Percentiles rank a stretch among this genome's conserved stretches.
phyloP scores from a whole-genome alignment of 92 coral and sea anemone species.

The Phymanthus crucifer region DNA sequence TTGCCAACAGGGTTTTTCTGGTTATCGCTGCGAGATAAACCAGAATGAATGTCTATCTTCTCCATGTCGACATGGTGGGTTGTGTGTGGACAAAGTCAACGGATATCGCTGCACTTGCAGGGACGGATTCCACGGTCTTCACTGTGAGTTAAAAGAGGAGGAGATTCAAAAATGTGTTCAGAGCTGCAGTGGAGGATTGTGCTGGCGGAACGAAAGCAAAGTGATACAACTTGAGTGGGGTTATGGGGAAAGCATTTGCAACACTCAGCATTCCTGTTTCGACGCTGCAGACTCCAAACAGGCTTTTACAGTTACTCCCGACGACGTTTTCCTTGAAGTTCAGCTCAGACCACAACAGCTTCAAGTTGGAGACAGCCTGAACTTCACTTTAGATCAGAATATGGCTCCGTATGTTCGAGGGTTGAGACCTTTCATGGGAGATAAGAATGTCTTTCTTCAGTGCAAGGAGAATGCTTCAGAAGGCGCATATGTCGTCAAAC shows the following conservation, averaged over 20 bases:
- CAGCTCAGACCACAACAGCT: constrained; percentile 91
- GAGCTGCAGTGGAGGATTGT: constrained; percentile 75
- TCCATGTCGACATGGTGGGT: constrained; percentile 90
- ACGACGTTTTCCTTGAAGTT: constrained; percentile 83
- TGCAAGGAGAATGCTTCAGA: constrained; percentile 66
- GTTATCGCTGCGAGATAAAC: constrained; percentile 76
- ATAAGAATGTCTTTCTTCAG: constrained; percentile 67
- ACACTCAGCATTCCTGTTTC: constrained; percentile 86
- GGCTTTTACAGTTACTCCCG: constrained; percentile 36
- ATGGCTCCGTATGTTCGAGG: constrained; percentile 69
- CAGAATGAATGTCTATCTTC: constrained; percentile 89
- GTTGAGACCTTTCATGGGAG: constrained; percentile 64
- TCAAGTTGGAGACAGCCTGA: constrained; percentile 85
- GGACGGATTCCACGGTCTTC: constrained; percentile 79
- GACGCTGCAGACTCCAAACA: constrained; percentile 70
- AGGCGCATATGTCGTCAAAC: constrained; percentile 71
- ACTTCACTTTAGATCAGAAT: constrained; percentile 83
- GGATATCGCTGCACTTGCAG: constrained; percentile 82
- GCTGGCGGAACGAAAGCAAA: constrained; percentile 85
- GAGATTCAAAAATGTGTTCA: constrained; percentile 67
- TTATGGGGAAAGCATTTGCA: constrained; percentile 81
- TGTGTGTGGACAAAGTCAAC: constrained; percentile 85
- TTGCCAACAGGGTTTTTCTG: constrained; percentile 84
- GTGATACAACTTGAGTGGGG: constrained; percentile 74
- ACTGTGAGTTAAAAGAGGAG: constrained; percentile 77